Evolutionary conservation across 2,888 invertebrate genomes (phyloP).

Genomic region (Cetonia aurata): DNA sequence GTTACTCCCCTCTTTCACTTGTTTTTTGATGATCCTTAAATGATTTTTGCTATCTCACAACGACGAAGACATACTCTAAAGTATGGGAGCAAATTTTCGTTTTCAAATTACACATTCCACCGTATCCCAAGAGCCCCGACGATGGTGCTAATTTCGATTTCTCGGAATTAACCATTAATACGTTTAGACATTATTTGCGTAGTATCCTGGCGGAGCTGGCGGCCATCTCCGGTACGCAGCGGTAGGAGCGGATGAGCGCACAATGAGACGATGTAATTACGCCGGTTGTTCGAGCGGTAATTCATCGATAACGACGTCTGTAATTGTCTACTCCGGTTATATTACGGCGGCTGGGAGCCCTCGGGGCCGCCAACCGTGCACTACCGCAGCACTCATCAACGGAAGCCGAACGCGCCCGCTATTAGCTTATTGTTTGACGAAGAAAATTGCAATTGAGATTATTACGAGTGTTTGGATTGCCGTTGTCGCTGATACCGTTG

Average conservation of each 20-base stretch:
- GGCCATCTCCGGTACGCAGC: conserved; percentile 1
- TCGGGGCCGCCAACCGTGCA: conserved; percentile 44
- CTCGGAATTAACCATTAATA: conserved; percentile 40
- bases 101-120: no score
- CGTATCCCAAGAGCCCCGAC: background rate
- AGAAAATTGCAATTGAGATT: conserved; percentile 63
- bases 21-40: no score
- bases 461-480: conserved; percentile 59
- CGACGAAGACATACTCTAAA: no score
- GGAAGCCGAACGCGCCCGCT: conserved; percentile 48
- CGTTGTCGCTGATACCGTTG: no score
- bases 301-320: conserved; percentile 60
- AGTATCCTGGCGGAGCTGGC: background rate
- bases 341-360: conserved; percentile 26
- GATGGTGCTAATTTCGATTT: conserved; percentile 42
- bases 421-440: conserved; percentile 64
- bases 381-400: conserved; percentile 5
- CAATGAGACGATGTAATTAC: conserved; percentile 57
- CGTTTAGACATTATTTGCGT: conserved; percentile 42
- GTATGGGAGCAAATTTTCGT: no score
- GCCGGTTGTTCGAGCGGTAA: conserved; percentile 64
- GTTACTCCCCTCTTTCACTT: no score
- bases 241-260: background rate
- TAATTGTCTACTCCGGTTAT: conserved; percentile 59
- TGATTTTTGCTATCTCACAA: no score